Percentiles rank a stretch among this genome's conserved stretches.
Conservation (phyloP, 2,113 vertebrate genomes). For the Spea bombifrons region DNA sequence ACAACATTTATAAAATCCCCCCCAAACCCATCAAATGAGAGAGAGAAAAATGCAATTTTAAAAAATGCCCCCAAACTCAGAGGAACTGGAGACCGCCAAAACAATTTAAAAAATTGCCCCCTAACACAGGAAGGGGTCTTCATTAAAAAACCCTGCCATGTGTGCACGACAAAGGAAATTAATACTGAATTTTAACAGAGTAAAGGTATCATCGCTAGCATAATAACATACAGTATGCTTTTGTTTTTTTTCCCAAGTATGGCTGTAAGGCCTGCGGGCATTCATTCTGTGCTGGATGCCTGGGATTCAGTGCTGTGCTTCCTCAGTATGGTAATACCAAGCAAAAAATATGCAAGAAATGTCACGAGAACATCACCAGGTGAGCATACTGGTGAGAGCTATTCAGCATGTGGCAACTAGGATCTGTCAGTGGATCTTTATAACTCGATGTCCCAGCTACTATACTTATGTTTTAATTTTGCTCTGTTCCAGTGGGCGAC, state of each 20-base stretch:
- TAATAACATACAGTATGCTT: too few relatives aligned
- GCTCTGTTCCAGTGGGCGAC: constrained; percentile 65
- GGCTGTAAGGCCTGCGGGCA: constrained; percentile 88
- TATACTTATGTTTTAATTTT: neutral
- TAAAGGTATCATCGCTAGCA: too few relatives aligned
- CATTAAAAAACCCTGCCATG: too few relatives aligned
- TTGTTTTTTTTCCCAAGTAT: constrained; percentile 60
- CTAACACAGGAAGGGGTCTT: too few relatives aligned
- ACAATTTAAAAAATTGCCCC: too few relatives aligned
- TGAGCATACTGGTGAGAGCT: constrained; percentile 56
- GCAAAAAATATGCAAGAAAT: constrained; percentile 92
- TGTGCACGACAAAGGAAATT: too few relatives aligned
- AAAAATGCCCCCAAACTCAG: too few relatives aligned
- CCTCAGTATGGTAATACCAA: constrained; percentile 75
- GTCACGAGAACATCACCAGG: constrained; percentile 81
- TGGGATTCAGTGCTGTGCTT: constrained; percentile 75
- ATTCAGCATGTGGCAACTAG: neutral
- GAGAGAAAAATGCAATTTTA: too few relatives aligned
- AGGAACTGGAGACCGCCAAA: too few relatives aligned
- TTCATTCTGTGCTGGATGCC: constrained; percentile 84
- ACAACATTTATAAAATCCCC: too few relatives aligned
- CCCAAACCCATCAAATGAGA: too few relatives aligned
- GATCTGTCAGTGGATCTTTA: neutral
- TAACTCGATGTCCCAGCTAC: neutral
- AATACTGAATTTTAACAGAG: too few relatives aligned